A percentile compares a stretch with the other conserved stretches of the same genome.
Evolutionary conservation across 2,113 vertebrate species (phyloP).

Genomic region (Bagarius yarrelli): DNA sequence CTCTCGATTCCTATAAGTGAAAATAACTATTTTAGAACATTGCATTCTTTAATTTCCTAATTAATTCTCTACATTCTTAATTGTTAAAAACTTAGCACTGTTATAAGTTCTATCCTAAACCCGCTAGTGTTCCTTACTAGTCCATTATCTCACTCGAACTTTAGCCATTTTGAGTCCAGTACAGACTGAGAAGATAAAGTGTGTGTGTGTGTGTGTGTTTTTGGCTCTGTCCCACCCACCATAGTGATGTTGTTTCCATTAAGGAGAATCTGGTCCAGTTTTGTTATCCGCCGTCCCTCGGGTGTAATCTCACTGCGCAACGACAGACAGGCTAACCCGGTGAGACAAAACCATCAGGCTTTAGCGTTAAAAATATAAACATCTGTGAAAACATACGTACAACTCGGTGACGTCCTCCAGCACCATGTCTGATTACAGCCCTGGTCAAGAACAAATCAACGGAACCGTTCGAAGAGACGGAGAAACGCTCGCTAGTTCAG

Average conservation of each 20-base stretch:
- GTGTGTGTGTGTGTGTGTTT: too few relatives aligned
- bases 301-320: constrained; percentile 89
- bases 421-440: constrained; percentile 77
- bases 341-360: background rate
- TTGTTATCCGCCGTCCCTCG: constrained; percentile 94
- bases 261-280: constrained; percentile 94
- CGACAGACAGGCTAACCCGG: background rate
- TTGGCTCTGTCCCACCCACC: constrained; percentile 75
- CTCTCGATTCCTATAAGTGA: too few relatives aligned
- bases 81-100: too few relatives aligned
- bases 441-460: constrained; percentile 62
- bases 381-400: constrained; percentile 68
- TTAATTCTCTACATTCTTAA: too few relatives aligned
- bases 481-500: too few relatives aligned
- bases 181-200: background rate
- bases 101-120: too few relatives aligned
- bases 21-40: too few relatives aligned
- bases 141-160: background rate
- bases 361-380: background rate
- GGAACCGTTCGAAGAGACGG: background rate
- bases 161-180: background rate
- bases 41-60: too few relatives aligned
- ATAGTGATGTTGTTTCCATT: constrained; percentile 99
- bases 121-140: too few relatives aligned
- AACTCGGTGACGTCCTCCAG: constrained; percentile 88